Evolutionary conservation across 2,113 vertebrate species (phyloP).

Genomic region (Aptenodytes patagonicus): DNA sequence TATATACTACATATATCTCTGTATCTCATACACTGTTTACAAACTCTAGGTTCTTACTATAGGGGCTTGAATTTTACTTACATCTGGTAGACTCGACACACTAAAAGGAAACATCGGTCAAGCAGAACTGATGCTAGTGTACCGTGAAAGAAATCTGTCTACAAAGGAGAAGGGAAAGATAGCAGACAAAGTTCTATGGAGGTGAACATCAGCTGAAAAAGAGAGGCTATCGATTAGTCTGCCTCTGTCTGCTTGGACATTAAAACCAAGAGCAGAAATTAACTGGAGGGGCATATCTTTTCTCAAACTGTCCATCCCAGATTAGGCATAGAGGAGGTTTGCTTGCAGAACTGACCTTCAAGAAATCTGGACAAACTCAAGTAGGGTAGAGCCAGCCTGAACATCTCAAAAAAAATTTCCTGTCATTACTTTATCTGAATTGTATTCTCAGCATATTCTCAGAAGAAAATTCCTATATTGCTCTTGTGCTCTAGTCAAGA

Average conservation of each 20-base stretch:
- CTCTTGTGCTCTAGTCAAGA: not conserved
- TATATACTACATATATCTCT: not conserved
- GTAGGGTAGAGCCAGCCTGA: not conserved
- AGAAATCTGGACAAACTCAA: not conserved
- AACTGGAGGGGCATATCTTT: not conserved
- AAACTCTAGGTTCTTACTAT: not conserved
- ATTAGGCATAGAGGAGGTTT: not conserved
- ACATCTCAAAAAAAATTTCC: not conserved
- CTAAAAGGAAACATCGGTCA: not conserved
- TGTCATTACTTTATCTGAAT: not conserved
- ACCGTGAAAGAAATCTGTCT: not conserved
- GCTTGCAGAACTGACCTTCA: not conserved
- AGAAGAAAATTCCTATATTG: not conserved
- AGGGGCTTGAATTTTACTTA: not conserved
- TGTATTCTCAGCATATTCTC: not conserved
- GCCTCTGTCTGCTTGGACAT: not conserved
- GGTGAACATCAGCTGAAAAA: not conserved
- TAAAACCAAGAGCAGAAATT: not conserved
- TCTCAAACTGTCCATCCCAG: not conserved
- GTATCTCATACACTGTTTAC: not conserved
- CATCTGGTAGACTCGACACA: fast-evolving
- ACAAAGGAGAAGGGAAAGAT: not conserved
- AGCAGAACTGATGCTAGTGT: not conserved
- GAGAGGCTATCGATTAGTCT: not conserved
- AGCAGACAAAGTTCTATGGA: not conserved